These are phyloP conservation scores for Pelochelys cantorii DNA, from an alignment of 2,797 vertebrate genomes.

Conservation along the genomic window DNA sequence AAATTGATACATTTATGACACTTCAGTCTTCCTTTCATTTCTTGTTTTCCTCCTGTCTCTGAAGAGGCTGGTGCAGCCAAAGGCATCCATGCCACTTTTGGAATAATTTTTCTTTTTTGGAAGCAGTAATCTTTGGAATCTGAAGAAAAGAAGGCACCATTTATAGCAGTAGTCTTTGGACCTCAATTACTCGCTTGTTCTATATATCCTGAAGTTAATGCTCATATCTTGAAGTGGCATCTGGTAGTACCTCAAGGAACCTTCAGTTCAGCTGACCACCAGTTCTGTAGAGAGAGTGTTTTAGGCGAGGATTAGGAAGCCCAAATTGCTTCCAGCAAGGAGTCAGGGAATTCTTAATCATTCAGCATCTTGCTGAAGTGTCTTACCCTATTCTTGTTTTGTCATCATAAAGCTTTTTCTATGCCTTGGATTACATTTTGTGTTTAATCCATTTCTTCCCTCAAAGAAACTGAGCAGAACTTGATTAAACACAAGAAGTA, in stretches of 20 bases:
- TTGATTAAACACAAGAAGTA: neutral
- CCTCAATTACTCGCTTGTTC: neutral
- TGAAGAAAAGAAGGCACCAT: neutral
- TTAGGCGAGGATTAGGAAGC: neutral
- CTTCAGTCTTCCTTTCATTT: neutral
- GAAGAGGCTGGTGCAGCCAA: neutral
- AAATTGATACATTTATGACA: too few relatives aligned
- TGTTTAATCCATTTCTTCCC: neutral
- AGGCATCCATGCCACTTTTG: rapidly evolving
- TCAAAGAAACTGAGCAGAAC: neutral
- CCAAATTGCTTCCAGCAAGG: neutral
- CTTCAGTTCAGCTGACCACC: neutral
- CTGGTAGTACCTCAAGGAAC: constrained; percentile 26
- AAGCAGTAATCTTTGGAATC: neutral
- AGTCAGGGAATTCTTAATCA: neutral
- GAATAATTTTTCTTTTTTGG: neutral
- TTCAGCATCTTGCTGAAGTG: neutral
- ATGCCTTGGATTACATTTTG: neutral
- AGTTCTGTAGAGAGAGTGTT: neutral
- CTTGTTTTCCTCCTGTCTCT: neutral
- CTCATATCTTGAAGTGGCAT: neutral
- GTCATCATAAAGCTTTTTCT: neutral
- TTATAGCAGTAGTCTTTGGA: neutral
- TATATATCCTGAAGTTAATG: constrained; percentile 25
- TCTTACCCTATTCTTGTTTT: neutral